phyloP scores from a whole-genome alignment of 2,797 vertebrate genomes.

The Phylloscopus collybita region DNA sequence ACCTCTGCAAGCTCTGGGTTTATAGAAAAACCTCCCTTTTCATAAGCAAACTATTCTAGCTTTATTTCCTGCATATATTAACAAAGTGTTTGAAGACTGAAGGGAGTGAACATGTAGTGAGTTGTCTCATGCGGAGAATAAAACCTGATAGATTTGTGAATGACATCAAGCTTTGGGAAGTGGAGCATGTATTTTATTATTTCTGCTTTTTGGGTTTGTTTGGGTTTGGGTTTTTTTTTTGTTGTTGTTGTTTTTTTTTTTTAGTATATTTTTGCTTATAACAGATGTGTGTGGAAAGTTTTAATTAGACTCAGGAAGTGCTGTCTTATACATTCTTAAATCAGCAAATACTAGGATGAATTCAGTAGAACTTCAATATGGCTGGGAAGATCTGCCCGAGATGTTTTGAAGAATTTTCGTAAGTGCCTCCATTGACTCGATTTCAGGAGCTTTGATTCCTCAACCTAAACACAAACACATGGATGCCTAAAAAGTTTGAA shows the following conservation, averaged over 20 bases:
- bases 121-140: not conserved
- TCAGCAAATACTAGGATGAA: not conserved
- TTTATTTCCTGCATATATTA: not conserved
- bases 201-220: not conserved
- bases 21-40: not conserved
- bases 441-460: not conserved
- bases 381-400: not conserved
- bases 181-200: not conserved
- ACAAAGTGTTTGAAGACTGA: not conserved
- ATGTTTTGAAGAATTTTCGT: not conserved
- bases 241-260: too few relatives aligned
- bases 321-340: not conserved
- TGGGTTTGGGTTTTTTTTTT: not conserved
- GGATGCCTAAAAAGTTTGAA: not conserved
- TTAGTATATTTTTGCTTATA: not conserved
- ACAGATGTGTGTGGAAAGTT: not conserved
- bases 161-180: slow-evolving; percentile 10
- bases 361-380: not conserved
- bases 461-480: not conserved
- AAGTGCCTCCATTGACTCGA: rapidly evolving
- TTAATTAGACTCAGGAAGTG: not conserved
- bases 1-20: not conserved
- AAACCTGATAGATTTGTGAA: slow-evolving; percentile 34
- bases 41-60: not conserved
- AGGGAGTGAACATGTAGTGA: not conserved